Evolutionary conservation across 2,797 vertebrate species (phyloP).

Genomic region (Buceros bicornis): DNA sequence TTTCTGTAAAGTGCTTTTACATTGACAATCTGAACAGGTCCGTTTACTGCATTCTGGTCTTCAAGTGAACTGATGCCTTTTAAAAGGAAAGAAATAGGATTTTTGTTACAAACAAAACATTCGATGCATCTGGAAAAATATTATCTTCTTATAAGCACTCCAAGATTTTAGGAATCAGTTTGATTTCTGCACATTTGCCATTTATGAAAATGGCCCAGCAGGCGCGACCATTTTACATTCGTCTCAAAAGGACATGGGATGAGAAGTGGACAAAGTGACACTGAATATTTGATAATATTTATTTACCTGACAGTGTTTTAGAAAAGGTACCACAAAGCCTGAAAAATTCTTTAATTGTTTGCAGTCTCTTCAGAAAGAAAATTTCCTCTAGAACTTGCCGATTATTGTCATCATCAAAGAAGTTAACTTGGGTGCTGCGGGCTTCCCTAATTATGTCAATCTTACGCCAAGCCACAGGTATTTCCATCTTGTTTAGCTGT

Average conservation of each 20-base stretch:
- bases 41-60: slow-evolving; percentile 89
- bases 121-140: background rate
- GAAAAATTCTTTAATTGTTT: slow-evolving; percentile 97
- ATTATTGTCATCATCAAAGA: slow-evolving; percentile 90
- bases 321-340: slow-evolving; percentile 92
- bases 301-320: slow-evolving; percentile 93
- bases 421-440: slow-evolving; percentile 90
- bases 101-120: background rate
- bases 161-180: background rate
- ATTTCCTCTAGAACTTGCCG: slow-evolving; percentile 93
- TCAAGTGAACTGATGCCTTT: slow-evolving; percentile 85
- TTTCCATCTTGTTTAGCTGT: slow-evolving; percentile 94
- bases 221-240: background rate
- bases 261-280: background rate
- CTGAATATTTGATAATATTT: background rate
- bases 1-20: slow-evolving; percentile 90
- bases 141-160: background rate
- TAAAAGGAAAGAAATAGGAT: background rate
- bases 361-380: slow-evolving; percentile 96
- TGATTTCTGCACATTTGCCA: background rate
- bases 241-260: background rate
- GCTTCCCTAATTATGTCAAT: slow-evolving; percentile 95
- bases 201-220: background rate
- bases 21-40: slow-evolving; percentile 87
- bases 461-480: slow-evolving; percentile 93